Evolutionary conservation across 2,113 vertebrate genomes (phyloP).

Genomic region (Poeciliopsis turrubarensis): DNA sequence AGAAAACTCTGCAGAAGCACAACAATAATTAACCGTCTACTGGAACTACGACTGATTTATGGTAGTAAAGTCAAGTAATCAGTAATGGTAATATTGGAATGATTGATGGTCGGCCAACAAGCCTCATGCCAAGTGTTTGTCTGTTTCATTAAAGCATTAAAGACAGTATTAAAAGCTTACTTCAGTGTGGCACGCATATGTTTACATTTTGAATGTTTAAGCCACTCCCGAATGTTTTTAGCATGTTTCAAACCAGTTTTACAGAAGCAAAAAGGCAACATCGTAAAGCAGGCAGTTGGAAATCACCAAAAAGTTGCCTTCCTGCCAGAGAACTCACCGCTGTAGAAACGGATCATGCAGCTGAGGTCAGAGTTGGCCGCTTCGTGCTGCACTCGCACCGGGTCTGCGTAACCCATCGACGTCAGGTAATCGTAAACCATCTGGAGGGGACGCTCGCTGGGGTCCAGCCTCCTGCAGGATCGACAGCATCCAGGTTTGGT

Average conservation of each 20-base stretch:
- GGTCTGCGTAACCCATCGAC: slow-evolving; percentile 88
- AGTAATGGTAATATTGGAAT: slow-evolving; percentile 12
- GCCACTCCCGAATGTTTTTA: background rate
- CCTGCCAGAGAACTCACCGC: slow-evolving; percentile 83
- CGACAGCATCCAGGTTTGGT: background rate
- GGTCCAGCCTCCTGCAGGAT: slow-evolving; percentile 86
- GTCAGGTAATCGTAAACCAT: slow-evolving; percentile 93
- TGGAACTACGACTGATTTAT: slow-evolving; percentile 18
- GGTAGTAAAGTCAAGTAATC: slow-evolving; percentile 4
- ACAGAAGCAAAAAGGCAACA: background rate
- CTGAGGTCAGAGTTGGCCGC: slow-evolving; percentile 93
- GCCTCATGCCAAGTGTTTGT: slow-evolving; percentile 20
- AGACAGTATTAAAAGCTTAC: too few relatives aligned
- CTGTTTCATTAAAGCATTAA: slow-evolving; percentile 6
- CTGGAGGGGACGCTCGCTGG: slow-evolving; percentile 89
- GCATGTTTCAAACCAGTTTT: slow-evolving; percentile 3
- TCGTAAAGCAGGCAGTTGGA: slow-evolving; percentile 19
- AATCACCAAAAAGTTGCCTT: slow-evolving; percentile 1
- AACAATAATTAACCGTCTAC: background rate
- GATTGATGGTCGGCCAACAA: slow-evolving; percentile 32
- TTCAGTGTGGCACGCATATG: background rate
- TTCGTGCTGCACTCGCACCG: slow-evolving; percentile 90
- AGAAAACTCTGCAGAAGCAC: background rate
- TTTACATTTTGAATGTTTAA: background rate
- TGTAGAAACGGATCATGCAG: slow-evolving; percentile 96